phyloP scores from a whole-genome alignment of 2,797 vertebrate species.

The Apogon hyalosoma region DNA sequence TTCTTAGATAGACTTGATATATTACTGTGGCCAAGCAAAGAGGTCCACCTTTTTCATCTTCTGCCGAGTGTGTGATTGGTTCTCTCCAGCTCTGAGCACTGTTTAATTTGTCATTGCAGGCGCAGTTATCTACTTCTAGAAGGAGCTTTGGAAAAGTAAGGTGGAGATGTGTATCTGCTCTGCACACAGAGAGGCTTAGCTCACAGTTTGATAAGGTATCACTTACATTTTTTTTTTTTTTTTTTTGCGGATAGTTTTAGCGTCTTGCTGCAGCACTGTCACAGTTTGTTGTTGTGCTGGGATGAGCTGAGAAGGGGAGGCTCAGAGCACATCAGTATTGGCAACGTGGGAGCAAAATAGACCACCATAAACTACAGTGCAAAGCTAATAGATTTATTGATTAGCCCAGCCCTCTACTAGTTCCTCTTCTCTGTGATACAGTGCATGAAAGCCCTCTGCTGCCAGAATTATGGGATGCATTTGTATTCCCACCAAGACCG shows the following conservation, averaged over 20 bases:
- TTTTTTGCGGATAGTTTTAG: slow-evolving; percentile 34
- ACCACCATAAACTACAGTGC: slow-evolving; percentile 67
- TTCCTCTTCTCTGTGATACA: slow-evolving; percentile 58
- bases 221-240: slow-evolving; percentile 44
- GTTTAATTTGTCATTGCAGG: slow-evolving; percentile 68
- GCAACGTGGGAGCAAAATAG: slow-evolving; percentile 54
- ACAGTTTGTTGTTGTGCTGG: slow-evolving; percentile 6
- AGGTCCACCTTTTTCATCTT: slow-evolving; percentile 34
- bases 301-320: neutral
- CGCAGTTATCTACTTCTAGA: slow-evolving; percentile 28
- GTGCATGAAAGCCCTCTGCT: slow-evolving; percentile 50
- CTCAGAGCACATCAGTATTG: slow-evolving; percentile 41
- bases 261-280: slow-evolving; percentile 13
- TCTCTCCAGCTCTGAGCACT: slow-evolving; percentile 50
- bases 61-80: slow-evolving; percentile 45
- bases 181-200: slow-evolving; percentile 20
- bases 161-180: slow-evolving; percentile 50
- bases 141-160: slow-evolving; percentile 18
- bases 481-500: slow-evolving; percentile 61
- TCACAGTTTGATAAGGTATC: slow-evolving; percentile 44
- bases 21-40: slow-evolving; percentile 37
- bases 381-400: slow-evolving; percentile 79
- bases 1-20: slow-evolving; percentile 44
- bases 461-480: slow-evolving; percentile 64
- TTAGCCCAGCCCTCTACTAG: slow-evolving; percentile 45